Evolutionary conservation across 2,888 invertebrate genomes (phyloP).

Genomic region (Melanophora roralis): DNA sequence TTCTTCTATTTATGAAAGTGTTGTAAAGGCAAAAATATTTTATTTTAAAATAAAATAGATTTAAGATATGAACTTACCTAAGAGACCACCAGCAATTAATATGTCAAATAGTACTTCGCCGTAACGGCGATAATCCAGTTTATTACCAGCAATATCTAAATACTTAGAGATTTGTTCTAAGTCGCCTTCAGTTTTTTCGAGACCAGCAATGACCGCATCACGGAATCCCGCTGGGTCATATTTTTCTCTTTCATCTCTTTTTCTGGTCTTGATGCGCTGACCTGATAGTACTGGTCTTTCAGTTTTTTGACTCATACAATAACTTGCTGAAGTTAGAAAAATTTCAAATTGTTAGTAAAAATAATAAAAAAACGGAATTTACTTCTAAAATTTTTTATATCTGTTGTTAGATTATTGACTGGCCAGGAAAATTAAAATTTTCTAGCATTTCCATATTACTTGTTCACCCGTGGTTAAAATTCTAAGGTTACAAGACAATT

Average conservation of each 20-base stretch:
- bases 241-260: constrained; percentile 99
- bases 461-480: constrained; percentile 8
- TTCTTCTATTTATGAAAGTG: too few species aligned
- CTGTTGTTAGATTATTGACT: constrained; percentile 36
- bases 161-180: constrained; percentile 97
- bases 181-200: constrained; percentile 96
- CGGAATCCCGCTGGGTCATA: constrained; percentile 99
- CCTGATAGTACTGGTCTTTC: constrained; percentile 99
- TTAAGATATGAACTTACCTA: constrained; percentile 85
- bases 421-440: constrained; percentile 15
- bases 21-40: too few species aligned
- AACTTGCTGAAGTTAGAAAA: constrained; percentile 82
- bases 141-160: constrained; percentile 95
- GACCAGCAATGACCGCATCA: constrained; percentile 96
- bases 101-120: constrained; percentile 98
- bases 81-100: constrained; percentile 96
- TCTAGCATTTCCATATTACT: constrained; percentile 49
- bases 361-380: too few species aligned
- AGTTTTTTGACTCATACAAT: constrained; percentile 99
- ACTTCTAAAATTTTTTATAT: too few species aligned
- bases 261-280: constrained; percentile 99
- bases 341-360: background rate
- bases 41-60: too few species aligned
- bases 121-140: constrained; percentile 98
- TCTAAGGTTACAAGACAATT: constrained; percentile 43